Base-by-base conservation (phyloP, 2,888 invertebrate genomes). In the Labia minor region DNA sequence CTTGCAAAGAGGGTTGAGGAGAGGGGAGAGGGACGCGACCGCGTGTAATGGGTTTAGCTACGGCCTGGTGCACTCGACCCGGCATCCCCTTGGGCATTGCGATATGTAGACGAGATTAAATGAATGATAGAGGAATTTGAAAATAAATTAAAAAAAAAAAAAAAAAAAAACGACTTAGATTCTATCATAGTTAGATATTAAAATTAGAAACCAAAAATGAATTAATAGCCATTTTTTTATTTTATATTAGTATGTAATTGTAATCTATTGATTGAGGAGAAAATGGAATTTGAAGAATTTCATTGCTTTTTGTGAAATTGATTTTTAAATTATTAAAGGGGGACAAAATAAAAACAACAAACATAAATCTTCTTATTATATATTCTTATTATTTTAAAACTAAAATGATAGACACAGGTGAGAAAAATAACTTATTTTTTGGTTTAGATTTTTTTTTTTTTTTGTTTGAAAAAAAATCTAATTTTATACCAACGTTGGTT, bases 81-180 rank as follows among this genome's bases (percentile, higher is more conserved):
- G 3, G 16, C 49, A 49, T 11, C 49, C 26, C 49, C 49, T 49
- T 49, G 49, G 49, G 49, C 49, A 11, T 8, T 49, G 49, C n/a
- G 49, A 49, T 49, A 49, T 49, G 49, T 49, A 49, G 49, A 14
- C 49, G 49, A 49, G 49, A 49, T 49, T 49, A 49, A 49, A 49
- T 49, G 49, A 49, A 49, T 49, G 49, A 16, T 49, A 49, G 49
- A 8, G 49, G 49, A 49, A 49, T 49, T 49, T 49, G 49, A 16
- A 49, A 49, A 49, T 49, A 49, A 49, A 49, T 49, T 49, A 49
- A 49, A n/a, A n/a, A n/a, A n/a, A n/a, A n/a, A n/a, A n/a, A n/a
- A n/a, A n/a, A n/a, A n/a, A n/a, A n/a, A n/a, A 49, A 49, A 49
- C 49, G 49, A 14, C 49, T 49, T 49, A 49, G 3, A 49, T 49